Base-by-base conservation (phyloP, 1,140 invertebrate species). In the Probaryconus sp. region DNA sequence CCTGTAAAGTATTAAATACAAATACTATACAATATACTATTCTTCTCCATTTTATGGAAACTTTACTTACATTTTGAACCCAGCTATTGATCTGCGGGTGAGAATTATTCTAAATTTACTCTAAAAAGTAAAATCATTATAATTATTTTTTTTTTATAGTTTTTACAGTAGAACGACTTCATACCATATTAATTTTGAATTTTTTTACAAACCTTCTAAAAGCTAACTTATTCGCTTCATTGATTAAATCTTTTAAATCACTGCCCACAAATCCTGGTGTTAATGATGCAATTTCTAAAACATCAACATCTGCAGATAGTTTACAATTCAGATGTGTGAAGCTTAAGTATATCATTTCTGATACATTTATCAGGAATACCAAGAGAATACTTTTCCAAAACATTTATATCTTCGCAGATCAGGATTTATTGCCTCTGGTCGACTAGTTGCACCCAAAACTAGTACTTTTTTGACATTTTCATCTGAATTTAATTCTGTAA, bases 241-340 rank as follows among this genome's bases (percentile, higher is more conserved):
- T 91, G 1, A 94, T 92, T 21, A 99, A 87, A 0, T 96, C 93
- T 79, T 93, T 91, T 16, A 99, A 89, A 91, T 99, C 98, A 6
- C 96, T 97, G 13, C 97, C 98, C 24, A 99, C 97, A 90, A 94
- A 99, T n/a, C 98, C 98, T 5, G 98, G 98, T 21, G 96, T 98
- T 14, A 93, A 87, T 75, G 92, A 91, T 17, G 96, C 95, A 38
- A 99, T 87, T 24, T 88, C 85, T 61, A 90, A 83, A 68, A 93
- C 91, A 82, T 94, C 91, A 73, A 97, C 90, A 76, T 92, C 90
- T 14, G 90, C 77, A 47, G 90, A 87, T 4, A 98, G 81, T 51
- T 91, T 90, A n/a, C 37, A 98, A 83, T 17, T 91, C 90, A 18
- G 86, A 82, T 37, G 91, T 96, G 58, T 93, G 90, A 60, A 89